Evolutionary conservation across 2,888 invertebrate species (phyloP), one percentile per base, ranked within the genome.

Genomic region (Caprella mutica): DNA sequence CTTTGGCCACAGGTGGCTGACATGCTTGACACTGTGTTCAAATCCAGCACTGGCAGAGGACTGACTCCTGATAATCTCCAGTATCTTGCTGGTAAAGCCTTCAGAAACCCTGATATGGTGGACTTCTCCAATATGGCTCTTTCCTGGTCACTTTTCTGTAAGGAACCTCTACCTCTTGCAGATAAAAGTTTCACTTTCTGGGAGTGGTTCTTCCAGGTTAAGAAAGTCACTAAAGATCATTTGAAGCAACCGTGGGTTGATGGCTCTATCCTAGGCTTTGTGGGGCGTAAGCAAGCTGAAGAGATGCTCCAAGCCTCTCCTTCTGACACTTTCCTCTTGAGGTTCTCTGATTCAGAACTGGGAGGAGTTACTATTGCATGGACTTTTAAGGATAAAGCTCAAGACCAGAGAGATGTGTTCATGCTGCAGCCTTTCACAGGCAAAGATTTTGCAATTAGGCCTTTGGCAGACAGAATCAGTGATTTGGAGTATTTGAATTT

Each of bases 121-220:
- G 48, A 48, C 48, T 17, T 24, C 48, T 48, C 48, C 2, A 24
- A 24, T n/a, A 5, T 48, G 12, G 21, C 19, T 14, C 48, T 48
- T 9, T 84, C 83, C 65, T 92, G 92, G 92, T 85, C 86, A 0
- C 90, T 89, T 73, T 92, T 92, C 73, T 91, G 91, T 72, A 92
- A 92, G 73, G 91, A 92, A 70, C 88, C 92, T 0, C 48, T 48
- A 21, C 30, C 48, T n/a, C 74, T 96, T 46, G 86, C 86, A 0
- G 91, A 90, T 65, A 78, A 94, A 60, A 86, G 84, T 70, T 98
- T 98, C 74, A 96, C 97, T 0, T 98, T 98, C 76, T 98, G 97
- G 98, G 97, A 98, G 75, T 98, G 97, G 97, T 96, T 97, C 76
- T 96, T 92, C 76, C 90, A 92, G 65, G 90, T 96, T 1, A 91